Evolutionary conservation across 2,113 vertebrate genomes (phyloP), one percentile per base, ranked within the genome.

Genomic region (Scolopax mira): DNA sequence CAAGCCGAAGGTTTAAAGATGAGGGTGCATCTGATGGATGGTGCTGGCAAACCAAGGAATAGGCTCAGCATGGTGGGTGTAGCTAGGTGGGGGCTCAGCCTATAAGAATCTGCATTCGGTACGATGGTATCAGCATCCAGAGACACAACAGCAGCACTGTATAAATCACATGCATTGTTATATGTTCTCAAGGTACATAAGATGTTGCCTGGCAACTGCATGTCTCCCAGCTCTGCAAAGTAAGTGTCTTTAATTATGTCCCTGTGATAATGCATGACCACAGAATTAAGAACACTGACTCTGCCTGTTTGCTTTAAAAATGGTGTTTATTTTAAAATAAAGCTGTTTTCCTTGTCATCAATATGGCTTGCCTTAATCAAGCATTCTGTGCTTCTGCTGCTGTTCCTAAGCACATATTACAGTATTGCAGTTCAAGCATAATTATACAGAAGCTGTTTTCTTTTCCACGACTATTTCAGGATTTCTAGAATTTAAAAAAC

Each of bases 171-270:
- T 86, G 65, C 73, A 37, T 39, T 89, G 83, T 86, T 84, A 27
- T 46, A 84, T 72, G 54, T 90, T 93, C 80, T 93, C 70, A 87
- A 75, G 82, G 62, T 87, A 72, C 22, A 18, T 74, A 48, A 78
- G 77, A 69, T 82, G 94, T 96, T 97, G 96, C 96, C 78, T 96
- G 96, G 96, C 96, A 96, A 96, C 96, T 85, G 84, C 66, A 51
- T 81, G 73, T 84, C 74, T 95, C 70, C 55, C 5, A 6, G 70
- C 61, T 92, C 18, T 18, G 73, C 72, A 84, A 85, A 93, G n/a
- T 61, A 85, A 86, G 65, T 87, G 70, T 2, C 86, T 93, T 94
- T 69, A 94, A 92, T 93, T 85, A 54, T 58, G 61, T 39, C 61
- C 39, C 31, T 80, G 46, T 90, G 65, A 69, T 84, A 75, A 35